Percentiles rank a stretch among this genome's conserved stretches.
phyloP scores from a whole-genome alignment of 2,797 vertebrate genomes.

The Percopsis omiscomaycus region DNA sequence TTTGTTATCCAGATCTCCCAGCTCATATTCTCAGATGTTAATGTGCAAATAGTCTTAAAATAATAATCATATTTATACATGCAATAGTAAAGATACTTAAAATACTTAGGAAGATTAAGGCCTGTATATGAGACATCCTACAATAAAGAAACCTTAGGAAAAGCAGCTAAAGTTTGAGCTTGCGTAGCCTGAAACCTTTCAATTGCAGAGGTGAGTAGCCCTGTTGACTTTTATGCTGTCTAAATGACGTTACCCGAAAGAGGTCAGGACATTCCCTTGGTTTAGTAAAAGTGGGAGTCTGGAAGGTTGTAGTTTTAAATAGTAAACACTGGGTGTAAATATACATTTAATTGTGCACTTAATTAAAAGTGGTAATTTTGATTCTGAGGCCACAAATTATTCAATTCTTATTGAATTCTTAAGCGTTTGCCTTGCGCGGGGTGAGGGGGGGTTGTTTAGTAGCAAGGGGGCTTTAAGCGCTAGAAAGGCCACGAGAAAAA shows the following conservation, averaged over 20 bases:
- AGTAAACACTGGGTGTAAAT: slow-evolving; percentile 16
- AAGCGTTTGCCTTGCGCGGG: not conserved
- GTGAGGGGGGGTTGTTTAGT: not conserved
- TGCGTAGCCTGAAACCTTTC: slow-evolving; percentile 62
- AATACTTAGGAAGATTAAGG: slow-evolving; percentile 77
- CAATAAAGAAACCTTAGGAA: slow-evolving; percentile 65
- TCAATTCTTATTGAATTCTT: slow-evolving; percentile 13
- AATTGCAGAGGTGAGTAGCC: slow-evolving; percentile 62
- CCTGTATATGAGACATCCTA: slow-evolving; percentile 75
- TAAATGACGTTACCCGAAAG: slow-evolving; percentile 29
- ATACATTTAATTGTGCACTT: slow-evolving; percentile 12
- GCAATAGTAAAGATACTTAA: slow-evolving; percentile 77
- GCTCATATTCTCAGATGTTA: slow-evolving; percentile 70
- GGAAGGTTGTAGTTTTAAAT: slow-evolving; percentile 29
- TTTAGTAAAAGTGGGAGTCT: slow-evolving; percentile 27
- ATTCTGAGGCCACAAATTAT: slow-evolving; percentile 15
- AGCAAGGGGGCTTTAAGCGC: not conserved
- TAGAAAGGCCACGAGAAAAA: too few relatives aligned
- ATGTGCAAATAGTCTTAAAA: slow-evolving; percentile 83
- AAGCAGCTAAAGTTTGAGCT: slow-evolving; percentile 68
- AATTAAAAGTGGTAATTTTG: slow-evolving; percentile 33
- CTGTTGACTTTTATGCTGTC: slow-evolving; percentile 52
- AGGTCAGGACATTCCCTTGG: slow-evolving; percentile 18
- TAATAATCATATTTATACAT: slow-evolving; percentile 73
- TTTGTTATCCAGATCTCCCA: slow-evolving; percentile 66